Evolutionary conservation across 1,140 invertebrate species (phyloP), one percentile per base, ranked within the genome.

Genomic region (Latrodectus geometricus): DNA sequence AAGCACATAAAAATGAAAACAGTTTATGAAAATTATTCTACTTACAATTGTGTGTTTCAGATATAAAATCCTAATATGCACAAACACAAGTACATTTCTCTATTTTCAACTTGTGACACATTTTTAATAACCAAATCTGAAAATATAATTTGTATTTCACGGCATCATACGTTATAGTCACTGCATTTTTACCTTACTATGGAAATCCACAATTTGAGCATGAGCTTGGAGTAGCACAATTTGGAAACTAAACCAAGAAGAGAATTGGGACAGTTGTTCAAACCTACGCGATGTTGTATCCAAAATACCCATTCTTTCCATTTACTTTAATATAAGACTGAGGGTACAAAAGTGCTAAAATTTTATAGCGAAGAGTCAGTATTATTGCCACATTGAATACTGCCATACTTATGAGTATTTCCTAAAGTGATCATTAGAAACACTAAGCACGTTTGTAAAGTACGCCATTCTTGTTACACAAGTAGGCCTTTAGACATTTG

Each of bases 281-380:
- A 50, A 61, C 35, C 35, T 35, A 35, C 2, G 5, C 35, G 35
- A 35, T 35, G 35, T 35, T 35, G 35, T 35, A 35, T 35, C 35
- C 73, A 23, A 75, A 78, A 83, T 20, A 49, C 75, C 35, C 75
- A 86, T 86, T 86, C 77, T 77, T 77, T 86, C 65, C 50, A 11
- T 50, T 35, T 73, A 74, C 80, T 48, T 8, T 21, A 50, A 11
- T 77, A 70, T 52, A 61, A 61, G 0, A 86, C 74, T 21, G 77
- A 78, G 83, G 83, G 35, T 35, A 78, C 83, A 86, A 86, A 61
- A 86, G 83, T 86, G 75, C 83, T 78, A 86, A 86, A 86, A 86
- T 86, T 86, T 86, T 77, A 86, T 86, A 86, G 74, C 77, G 77
- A 77, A 86, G 23, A 50, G 61, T 56, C 70, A 70, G 83, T 61